These are phyloP conservation scores for Drosophila meridionalis DNA, from an alignment of 2,888 invertebrate species.

Conservation along the genomic window DNA sequence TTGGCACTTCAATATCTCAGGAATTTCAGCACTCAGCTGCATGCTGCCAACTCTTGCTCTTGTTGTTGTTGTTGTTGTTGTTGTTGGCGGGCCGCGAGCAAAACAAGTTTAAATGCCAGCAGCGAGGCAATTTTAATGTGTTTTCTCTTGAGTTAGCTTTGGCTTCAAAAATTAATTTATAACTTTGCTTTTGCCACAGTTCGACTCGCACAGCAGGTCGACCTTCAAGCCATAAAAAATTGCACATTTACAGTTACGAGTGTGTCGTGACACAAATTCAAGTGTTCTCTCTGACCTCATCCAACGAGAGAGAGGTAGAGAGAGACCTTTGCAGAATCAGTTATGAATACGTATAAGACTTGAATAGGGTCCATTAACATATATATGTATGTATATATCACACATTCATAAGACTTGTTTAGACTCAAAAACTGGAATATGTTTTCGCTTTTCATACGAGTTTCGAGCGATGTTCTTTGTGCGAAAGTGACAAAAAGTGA, in stretches of 20 bases:
- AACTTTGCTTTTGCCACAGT: constrained; percentile 51
- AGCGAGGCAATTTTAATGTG: constrained; percentile 29
- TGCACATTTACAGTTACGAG: constrained; percentile 12
- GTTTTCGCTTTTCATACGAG: neutral
- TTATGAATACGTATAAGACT: neutral
- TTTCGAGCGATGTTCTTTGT: neutral
- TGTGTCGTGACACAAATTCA: constrained; percentile 15
- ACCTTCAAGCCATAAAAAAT: constrained; percentile 49
- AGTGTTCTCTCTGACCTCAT: constrained; percentile 11
- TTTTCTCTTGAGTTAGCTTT: constrained; percentile 39
- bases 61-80: constrained; percentile 26
- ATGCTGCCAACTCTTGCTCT: constrained; percentile 32
- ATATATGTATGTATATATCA: neutral
- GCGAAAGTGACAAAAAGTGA: constrained; percentile 9
- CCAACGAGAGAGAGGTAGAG: neutral
- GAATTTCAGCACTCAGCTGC: constrained; percentile 51
- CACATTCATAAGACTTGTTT: neutral
- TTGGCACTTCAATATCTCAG: constrained; percentile 46
- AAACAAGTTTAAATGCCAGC: constrained; percentile 58
- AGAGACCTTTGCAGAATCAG: neutral
- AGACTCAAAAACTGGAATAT: neutral
- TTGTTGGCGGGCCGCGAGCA: constrained; percentile 2
- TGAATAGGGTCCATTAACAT: neutral
- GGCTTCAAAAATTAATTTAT: constrained; percentile 65
- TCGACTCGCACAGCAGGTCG: constrained; percentile 58